Percentiles rank a stretch among this genome's conserved stretches.
These are phyloP conservation scores for Orcinus orca DNA, from an alignment of 2,113 vertebrate species.

Conservation along the genomic window DNA sequence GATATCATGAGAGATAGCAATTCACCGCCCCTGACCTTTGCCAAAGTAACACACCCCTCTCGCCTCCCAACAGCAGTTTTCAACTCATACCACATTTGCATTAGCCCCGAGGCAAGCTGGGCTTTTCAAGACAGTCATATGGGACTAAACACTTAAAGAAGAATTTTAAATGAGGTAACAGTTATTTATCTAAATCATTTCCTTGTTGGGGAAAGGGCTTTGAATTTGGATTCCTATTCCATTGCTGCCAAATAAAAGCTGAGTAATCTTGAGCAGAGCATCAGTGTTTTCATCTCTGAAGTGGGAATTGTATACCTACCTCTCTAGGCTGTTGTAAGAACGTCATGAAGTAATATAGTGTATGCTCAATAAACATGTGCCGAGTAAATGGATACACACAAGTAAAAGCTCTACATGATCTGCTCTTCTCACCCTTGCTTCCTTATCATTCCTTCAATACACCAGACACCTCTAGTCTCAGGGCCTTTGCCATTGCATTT, in stretches of 20 bases:
- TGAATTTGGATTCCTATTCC: not conserved
- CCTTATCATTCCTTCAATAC: not conserved
- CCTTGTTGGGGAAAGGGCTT: not conserved
- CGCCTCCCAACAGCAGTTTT: not conserved
- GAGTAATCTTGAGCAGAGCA: not conserved
- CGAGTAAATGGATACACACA: not conserved
- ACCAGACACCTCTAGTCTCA: not conserved
- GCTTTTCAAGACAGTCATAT: not conserved
- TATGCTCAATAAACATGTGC: not conserved
- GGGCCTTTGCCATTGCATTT: too few relatives aligned
- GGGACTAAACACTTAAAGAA: not conserved
- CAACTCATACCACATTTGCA: not conserved
- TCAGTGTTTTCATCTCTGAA: not conserved
- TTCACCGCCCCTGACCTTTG: not conserved
- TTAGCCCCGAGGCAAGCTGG: not conserved
- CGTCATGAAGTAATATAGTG: not conserved
- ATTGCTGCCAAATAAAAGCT: not conserved
- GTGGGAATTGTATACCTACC: not conserved
- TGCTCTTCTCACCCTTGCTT: not conserved
- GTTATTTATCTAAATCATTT: not conserved
- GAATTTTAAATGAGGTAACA: not conserved
- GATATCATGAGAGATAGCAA: not conserved
- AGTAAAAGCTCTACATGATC: fast-evolving
- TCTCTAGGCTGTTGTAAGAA: not conserved
- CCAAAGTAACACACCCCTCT: not conserved